Conservation (phyloP, 2,113 vertebrate species). For the Talpa occidentalis region DNA sequence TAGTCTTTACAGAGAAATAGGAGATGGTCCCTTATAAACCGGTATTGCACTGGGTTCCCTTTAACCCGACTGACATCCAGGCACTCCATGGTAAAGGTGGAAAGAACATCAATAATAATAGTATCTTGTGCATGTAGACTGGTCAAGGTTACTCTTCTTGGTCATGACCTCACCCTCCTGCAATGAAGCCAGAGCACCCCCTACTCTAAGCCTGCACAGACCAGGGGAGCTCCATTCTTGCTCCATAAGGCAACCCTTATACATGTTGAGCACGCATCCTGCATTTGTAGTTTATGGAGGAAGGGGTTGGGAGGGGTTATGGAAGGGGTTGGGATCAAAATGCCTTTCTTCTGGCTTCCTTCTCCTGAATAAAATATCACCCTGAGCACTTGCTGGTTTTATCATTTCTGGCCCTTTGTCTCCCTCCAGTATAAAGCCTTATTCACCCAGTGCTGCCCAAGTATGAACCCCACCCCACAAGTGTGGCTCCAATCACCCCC, state of each 20-base stretch:
- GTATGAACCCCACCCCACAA: neutral
- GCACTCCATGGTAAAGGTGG: neutral
- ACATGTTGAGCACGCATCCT: neutral
- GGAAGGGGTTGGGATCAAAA: neutral
- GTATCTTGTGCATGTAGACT: neutral
- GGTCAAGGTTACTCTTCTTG: neutral
- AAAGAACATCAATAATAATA: neutral
- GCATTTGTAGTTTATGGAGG: neutral
- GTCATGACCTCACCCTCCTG: neutral
- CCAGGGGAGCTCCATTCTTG: neutral
- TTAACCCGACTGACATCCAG: neutral
- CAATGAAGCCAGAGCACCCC: neutral
- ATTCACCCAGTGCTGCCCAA: neutral
- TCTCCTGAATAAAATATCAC: neutral
- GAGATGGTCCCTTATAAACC: accelerated
- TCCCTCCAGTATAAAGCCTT: neutral
- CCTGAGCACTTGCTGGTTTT: neutral
- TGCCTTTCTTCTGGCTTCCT: neutral
- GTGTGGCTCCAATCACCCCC: neutral
- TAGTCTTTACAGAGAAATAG: neutral
- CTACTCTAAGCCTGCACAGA: neutral
- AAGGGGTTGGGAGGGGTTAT: neutral
- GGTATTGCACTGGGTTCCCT: neutral
- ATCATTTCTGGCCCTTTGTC: neutral
- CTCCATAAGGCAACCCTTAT: neutral